Conservation (phyloP, 2,113 vertebrate species). For the Hucho hucho region DNA sequence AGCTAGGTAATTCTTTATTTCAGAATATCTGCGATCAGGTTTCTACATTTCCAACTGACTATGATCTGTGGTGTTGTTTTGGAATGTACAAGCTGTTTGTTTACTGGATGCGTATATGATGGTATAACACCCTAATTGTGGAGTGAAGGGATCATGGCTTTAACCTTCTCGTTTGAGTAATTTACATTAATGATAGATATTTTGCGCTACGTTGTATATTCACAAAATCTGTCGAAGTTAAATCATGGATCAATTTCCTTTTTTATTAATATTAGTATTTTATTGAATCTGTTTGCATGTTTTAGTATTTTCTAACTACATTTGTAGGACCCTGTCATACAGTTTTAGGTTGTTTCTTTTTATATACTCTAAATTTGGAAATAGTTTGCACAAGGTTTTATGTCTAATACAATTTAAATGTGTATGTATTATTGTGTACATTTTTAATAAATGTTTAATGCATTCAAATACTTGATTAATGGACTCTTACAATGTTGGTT, state of each 20-base stretch:
- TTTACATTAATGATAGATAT: neutral
- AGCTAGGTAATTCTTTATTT: neutral
- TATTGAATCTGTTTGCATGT: constrained; percentile 15
- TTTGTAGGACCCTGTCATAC: constrained; percentile 1
- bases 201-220: neutral
- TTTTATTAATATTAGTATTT: constrained; percentile 12
- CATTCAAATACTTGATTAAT: neutral
- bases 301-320: neutral
- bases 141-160: neutral
- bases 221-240: neutral
- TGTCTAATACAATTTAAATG: constrained; percentile 11
- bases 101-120: neutral
- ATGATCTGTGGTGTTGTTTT: neutral
- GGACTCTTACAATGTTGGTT: neutral
- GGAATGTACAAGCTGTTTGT: neutral
- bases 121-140: neutral
- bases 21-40: neutral
- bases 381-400: constrained; percentile 10
- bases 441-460: constrained; percentile 22
- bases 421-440: constrained; percentile 17
- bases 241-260: constrained; percentile 11
- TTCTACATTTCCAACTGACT: neutral
- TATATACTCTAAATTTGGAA: neutral
- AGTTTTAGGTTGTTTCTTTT: constrained; percentile 2
- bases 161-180: neutral